phyloP scores from a whole-genome alignment of 1,140 invertebrate species.

The Mercenaria mercenaria region DNA sequence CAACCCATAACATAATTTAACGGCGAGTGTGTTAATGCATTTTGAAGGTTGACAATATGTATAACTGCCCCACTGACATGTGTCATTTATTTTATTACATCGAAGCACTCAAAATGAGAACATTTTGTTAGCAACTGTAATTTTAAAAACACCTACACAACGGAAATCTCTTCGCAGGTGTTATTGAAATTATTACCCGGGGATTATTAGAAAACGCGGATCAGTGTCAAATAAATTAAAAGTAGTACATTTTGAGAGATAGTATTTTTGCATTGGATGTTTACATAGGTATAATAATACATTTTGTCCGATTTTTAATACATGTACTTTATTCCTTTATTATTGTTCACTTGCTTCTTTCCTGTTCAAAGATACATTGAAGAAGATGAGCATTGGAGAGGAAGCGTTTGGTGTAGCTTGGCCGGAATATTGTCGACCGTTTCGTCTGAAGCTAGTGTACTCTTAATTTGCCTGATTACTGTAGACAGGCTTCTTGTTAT shows the following conservation, averaged over 20 bases:
- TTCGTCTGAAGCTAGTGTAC: conserved; percentile 73
- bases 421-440: conserved; percentile 78
- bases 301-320: neutral
- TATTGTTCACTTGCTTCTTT: neutral
- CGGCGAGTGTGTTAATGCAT: too few relatives aligned
- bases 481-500: conserved; percentile 77
- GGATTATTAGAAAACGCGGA: neutral
- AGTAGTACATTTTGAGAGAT: neutral
- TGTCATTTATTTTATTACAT: too few relatives aligned
- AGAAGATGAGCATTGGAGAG: conserved; percentile 73
- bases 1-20: too few relatives aligned
- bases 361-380: conserved; percentile 67
- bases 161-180: neutral
- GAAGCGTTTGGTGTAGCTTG: conserved; percentile 70
- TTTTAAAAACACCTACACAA: too few relatives aligned
- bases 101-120: too few relatives aligned
- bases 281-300: neutral
- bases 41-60: too few relatives aligned
- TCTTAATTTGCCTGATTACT: conserved; percentile 77
- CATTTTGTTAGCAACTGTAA: too few relatives aligned
- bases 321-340: neutral
- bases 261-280: neutral
- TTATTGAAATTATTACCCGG: neutral
- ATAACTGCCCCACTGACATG: too few relatives aligned
- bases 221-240: neutral